Conservation (phyloP, 1,140 invertebrate species). For the Solen grandis region DNA sequence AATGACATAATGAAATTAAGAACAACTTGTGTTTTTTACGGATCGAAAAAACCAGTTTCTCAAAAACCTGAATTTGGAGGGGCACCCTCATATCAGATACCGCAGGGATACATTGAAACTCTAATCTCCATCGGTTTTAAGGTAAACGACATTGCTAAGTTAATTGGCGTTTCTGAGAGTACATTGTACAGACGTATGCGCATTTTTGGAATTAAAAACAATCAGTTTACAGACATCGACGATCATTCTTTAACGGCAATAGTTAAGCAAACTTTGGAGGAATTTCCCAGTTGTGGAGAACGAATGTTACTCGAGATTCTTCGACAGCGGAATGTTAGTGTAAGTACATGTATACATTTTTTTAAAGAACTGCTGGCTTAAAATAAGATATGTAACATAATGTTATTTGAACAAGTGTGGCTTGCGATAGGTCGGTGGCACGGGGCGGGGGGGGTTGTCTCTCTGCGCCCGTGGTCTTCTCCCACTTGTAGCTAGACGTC, state of each 20-base stretch:
- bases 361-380: no score
- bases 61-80: no score
- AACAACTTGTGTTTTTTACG: slow-evolving; percentile 47
- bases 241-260: no score
- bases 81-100: slow-evolving; percentile 1
- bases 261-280: no score
- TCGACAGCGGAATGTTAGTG: neutral
- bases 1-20: no score
- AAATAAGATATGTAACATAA: slow-evolving; percentile 27
- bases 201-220: no score
- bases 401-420: slow-evolving; percentile 14
- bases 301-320: slow-evolving; percentile 17
- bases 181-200: no score
- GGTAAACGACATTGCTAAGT: neutral
- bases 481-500: neutral
- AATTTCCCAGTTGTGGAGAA: no score
- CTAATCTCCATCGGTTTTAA: neutral
- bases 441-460: no score
- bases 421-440: no score
- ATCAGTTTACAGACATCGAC: no score
- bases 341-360: slow-evolving; percentile 1
- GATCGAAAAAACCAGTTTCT: neutral
- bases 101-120: neutral
- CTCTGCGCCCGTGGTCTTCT: slow-evolving; percentile 36
- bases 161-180: slow-evolving; percentile 9